Percentiles rank a stretch among this genome's conserved stretches.
These are phyloP conservation scores for Cygnus atratus DNA, from an alignment of 2,113 vertebrate genomes.

Conservation along the genomic window DNA sequence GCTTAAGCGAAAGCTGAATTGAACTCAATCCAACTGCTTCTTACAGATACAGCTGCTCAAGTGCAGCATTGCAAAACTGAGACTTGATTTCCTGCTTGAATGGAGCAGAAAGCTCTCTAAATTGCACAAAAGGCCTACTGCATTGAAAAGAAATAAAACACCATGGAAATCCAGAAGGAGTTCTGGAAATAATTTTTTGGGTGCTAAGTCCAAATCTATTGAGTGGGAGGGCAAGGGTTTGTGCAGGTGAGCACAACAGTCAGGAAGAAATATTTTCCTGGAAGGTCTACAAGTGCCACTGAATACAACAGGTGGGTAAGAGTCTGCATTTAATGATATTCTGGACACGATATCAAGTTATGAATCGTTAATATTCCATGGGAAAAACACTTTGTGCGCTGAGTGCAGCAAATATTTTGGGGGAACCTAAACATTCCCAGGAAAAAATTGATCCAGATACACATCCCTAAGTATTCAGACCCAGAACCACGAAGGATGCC, in stretches of 20 bases:
- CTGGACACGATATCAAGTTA: accelerated
- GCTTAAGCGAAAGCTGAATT: neutral
- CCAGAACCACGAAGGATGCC: accelerated
- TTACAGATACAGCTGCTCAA: neutral
- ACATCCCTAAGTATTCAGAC: accelerated
- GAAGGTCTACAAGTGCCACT: accelerated
- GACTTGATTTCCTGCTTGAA: accelerated
- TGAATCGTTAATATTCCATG: accelerated
- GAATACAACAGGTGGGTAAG: accelerated
- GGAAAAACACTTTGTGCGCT: accelerated
- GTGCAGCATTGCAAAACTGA: accelerated
- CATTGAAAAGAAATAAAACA: too few species aligned
- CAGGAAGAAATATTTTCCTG: neutral
- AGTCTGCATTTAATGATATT: accelerated
- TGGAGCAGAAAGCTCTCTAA: accelerated
- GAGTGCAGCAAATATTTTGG: accelerated
- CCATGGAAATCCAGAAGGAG: accelerated
- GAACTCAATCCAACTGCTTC: accelerated
- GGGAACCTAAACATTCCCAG: accelerated
- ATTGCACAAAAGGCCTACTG: accelerated
- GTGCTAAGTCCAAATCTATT: accelerated
- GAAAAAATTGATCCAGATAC: accelerated
- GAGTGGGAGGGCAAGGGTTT: accelerated
- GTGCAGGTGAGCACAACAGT: accelerated
- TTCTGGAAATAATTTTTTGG: neutral